These are phyloP conservation scores for Hetaerina titia DNA, from an alignment of 2,888 invertebrate genomes.

Conservation along the genomic window DNA sequence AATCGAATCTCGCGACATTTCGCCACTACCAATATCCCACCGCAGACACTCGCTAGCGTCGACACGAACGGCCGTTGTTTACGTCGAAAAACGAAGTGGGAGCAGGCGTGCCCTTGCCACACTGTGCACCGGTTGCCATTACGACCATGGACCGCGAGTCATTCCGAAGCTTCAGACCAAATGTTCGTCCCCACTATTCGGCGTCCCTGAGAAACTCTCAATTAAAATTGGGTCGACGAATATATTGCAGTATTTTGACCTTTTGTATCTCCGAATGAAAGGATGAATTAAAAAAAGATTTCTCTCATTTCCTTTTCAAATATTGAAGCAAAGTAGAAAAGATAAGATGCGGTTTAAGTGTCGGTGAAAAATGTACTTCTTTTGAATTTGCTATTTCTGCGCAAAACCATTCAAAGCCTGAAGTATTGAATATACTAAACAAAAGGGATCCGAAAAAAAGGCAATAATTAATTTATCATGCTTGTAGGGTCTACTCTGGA, in stretches of 20 bases:
- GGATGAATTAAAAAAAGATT: no score
- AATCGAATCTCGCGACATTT: slow-evolving; percentile 33
- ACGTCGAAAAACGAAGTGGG: background rate
- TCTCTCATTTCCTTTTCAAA: no score
- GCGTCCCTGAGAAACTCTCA: background rate
- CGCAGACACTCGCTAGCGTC: background rate
- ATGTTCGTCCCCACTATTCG: background rate
- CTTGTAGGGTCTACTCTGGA: no score
- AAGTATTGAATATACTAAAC: no score
- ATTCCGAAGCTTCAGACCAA: background rate
- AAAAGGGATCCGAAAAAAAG: no score
- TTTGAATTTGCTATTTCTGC: no score
- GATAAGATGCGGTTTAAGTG: no score
- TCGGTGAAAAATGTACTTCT: no score
- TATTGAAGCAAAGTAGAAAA: no score
- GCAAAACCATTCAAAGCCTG: no score
- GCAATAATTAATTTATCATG: no score
- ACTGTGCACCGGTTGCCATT: background rate
- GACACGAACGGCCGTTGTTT: background rate
- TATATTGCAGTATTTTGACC: background rate
- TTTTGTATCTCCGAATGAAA: no score
- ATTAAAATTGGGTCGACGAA: background rate
- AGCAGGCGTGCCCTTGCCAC: background rate
- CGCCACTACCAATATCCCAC: background rate
- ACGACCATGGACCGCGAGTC: background rate